These are phyloP conservation scores for Zoanthus sansibaricus DNA, from an alignment of 92 coral and sea anemone species.

Conservation along the genomic window DNA sequence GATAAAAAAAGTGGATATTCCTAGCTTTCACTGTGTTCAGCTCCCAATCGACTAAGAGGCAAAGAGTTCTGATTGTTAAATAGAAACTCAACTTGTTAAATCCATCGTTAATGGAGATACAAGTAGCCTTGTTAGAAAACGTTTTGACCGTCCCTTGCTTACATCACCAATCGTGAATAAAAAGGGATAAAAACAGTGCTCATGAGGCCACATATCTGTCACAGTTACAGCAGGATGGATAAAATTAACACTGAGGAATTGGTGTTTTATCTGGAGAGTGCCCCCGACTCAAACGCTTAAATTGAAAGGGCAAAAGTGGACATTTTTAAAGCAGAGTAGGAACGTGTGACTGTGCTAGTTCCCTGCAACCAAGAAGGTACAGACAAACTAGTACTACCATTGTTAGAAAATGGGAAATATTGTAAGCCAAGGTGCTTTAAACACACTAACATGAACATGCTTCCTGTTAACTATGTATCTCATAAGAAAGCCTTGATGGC, in stretches of 20 bases:
- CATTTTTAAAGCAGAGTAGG: slow-evolving; percentile 43
- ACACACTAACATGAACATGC: slow-evolving; percentile 55
- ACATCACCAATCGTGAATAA: slow-evolving; percentile 27
- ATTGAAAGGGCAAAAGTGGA: slow-evolving; percentile 45
- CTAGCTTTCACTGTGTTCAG: not conserved
- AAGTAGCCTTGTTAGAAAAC: slow-evolving; percentile 32
- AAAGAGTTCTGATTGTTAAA: slow-evolving; percentile 47
- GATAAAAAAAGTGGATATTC: not conserved
- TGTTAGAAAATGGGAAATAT: slow-evolving; percentile 57
- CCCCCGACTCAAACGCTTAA: slow-evolving; percentile 43
- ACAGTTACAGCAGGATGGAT: not conserved
- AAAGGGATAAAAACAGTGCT: slow-evolving; percentile 42
- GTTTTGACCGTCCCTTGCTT: slow-evolving; percentile 46
- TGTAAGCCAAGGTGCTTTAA: slow-evolving; percentile 59
- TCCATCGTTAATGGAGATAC: slow-evolving; percentile 36
- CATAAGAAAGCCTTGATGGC: slow-evolving; percentile 54
- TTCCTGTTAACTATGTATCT: slow-evolving; percentile 48
- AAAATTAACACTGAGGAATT: not conserved
- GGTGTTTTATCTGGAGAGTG: slow-evolving; percentile 35
- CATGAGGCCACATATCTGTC: slow-evolving; percentile 50
- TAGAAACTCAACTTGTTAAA: slow-evolving; percentile 43
- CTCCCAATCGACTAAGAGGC: not conserved
- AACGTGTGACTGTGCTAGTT: slow-evolving; percentile 20
- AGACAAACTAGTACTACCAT: slow-evolving; percentile 48
- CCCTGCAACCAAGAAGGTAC: slow-evolving; percentile 51